These are phyloP conservation scores for Etheostoma nigrum DNA, from an alignment of 2,797 vertebrate genomes.

Conservation along the genomic window DNA sequence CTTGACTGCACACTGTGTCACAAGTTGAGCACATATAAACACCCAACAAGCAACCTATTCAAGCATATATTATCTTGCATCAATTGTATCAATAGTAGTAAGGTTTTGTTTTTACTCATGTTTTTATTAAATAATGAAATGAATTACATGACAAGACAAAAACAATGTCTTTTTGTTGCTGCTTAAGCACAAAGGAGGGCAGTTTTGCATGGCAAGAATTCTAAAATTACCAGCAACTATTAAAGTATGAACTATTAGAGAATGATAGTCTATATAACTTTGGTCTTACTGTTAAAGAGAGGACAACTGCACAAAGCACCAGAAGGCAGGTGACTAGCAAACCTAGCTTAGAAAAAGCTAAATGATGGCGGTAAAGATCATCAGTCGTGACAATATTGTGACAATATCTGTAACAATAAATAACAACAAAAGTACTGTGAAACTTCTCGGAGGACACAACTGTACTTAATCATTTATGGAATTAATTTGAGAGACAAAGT, in stretches of 20 bases:
- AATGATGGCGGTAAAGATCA: neutral
- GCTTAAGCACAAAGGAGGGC: neutral
- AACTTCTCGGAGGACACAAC: neutral
- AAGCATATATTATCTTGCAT: neutral
- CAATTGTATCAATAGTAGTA: neutral
- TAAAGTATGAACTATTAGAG: neutral
- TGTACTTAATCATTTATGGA: no score
- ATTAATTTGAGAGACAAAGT: neutral
- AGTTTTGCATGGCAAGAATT: neutral
- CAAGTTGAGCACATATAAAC: no score
- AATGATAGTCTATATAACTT: neutral
- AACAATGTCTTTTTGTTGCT: neutral
- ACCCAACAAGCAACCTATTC: no score
- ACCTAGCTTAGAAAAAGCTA: neutral
- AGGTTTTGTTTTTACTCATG: no score
- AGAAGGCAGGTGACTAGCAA: neutral
- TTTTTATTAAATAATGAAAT: no score
- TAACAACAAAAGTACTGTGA: neutral
- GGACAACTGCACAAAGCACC: neutral
- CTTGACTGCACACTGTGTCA: neutral
- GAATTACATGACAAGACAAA: no score
- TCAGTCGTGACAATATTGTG: neutral
- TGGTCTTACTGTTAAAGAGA: no score
- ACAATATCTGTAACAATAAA: no score
- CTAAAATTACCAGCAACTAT: neutral